Evolutionary conservation across 2,797 vertebrate genomes (phyloP).

Genomic region (Macropodus opercularis): DNA sequence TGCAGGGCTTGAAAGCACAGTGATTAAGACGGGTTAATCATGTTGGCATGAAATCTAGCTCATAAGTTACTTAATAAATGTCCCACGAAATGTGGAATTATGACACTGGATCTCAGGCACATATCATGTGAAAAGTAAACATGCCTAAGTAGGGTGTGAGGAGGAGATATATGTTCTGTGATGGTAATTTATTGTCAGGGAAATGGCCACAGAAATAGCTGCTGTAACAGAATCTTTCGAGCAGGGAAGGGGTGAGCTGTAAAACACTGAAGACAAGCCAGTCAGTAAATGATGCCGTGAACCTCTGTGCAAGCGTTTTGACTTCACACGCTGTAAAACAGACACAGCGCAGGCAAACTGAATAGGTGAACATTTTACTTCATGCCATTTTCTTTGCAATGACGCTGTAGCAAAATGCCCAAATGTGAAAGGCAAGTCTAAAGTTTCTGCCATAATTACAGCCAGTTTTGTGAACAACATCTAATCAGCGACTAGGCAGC

Average conservation of each 20-base stretch:
- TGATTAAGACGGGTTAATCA: conserved; percentile 6
- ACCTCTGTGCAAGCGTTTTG: conserved; percentile 25
- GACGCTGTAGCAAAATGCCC: conserved; percentile 5
- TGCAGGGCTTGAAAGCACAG: background rate
- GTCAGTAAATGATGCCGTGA: conserved; percentile 47
- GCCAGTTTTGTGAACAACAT: conserved; percentile 13
- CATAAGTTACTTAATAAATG: conserved; percentile 4
- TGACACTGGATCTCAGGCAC: conserved; percentile 29
- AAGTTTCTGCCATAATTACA: background rate
- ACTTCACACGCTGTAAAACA: conserved; percentile 22
- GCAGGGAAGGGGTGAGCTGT: conserved; percentile 10
- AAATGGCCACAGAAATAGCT: conserved; percentile 68
- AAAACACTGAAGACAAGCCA: conserved; percentile 39
- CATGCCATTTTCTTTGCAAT: background rate
- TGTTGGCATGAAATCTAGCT: background rate
- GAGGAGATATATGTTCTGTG: conserved; percentile 32
- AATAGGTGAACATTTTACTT: conserved; percentile 1
- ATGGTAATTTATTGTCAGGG: conserved; percentile 62
- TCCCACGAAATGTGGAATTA: conserved; percentile 5
- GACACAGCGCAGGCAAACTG: background rate
- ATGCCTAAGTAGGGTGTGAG: conserved; percentile 30
- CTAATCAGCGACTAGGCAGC: conserved; percentile 24
- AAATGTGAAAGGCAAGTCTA: no score
- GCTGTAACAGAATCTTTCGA: conserved; percentile 61
- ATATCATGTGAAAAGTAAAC: conserved; percentile 61